Percentiles rank a stretch among this genome's conserved stretches.
Conservation (phyloP, 2,888 invertebrate genomes). For the Lutraria lutraria region DNA sequence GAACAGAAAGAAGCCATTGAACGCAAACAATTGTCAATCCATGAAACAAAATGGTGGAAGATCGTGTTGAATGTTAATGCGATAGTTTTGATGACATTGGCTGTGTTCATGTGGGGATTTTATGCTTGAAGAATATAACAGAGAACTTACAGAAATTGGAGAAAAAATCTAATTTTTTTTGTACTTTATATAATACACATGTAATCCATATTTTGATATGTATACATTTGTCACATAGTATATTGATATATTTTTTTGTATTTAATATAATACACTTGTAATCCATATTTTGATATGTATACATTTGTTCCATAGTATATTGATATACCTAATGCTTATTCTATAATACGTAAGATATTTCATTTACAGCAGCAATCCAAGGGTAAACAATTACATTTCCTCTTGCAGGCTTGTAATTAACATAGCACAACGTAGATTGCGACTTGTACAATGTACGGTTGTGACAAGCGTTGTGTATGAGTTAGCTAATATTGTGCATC, state of each 20-base stretch:
- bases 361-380: no score
- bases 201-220: not conserved
- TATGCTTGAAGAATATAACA: constrained; percentile 73
- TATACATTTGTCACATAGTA: no score
- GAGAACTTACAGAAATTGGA: not conserved
- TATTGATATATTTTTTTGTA: not conserved
- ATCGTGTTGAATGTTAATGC: constrained; percentile 85
- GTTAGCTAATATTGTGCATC: no score
- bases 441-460: no score
- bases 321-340: no score
- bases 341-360: no score
- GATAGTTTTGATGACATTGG: constrained; percentile 83
- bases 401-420: no score
- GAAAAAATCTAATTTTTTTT: not conserved
- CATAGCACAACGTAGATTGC: no score
- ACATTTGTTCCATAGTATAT: no score
- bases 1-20: constrained; percentile 80
- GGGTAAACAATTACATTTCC: no score
- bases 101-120: constrained; percentile 86
- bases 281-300: not conserved
- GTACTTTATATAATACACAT: not conserved
- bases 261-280: not conserved
- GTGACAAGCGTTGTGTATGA: no score
- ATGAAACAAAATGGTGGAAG: constrained; percentile 84
- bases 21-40: constrained; percentile 83